Conservation (phyloP, 2,797 vertebrate genomes). For the Emydoidea blandingii region DNA sequence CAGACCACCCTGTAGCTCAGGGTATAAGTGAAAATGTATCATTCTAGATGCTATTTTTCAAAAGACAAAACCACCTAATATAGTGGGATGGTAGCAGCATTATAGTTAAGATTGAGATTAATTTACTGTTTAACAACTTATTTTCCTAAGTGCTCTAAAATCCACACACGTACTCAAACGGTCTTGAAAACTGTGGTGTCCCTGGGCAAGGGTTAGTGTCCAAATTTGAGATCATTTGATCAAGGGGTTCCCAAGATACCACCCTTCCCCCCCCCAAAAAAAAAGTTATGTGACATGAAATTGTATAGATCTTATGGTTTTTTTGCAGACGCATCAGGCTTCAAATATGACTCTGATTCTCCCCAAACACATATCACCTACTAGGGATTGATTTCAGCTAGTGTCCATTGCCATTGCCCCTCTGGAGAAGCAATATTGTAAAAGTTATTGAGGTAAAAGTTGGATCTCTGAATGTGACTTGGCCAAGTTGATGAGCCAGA, state of each 20-base stretch:
- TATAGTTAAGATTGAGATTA: not conserved
- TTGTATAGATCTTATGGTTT: not conserved
- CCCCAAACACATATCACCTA: not conserved
- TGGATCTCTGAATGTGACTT: not conserved
- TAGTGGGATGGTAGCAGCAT: not conserved
- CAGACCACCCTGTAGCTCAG: not conserved
- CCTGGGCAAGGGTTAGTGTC: not conserved
- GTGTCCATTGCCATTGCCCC: not conserved
- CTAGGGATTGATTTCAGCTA: not conserved
- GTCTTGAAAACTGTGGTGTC: not conserved
- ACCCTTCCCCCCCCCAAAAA: fast-evolving
- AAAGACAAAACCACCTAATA: not conserved
- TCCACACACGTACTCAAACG: not conserved
- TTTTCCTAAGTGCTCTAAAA: not conserved
- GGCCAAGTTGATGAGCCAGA: not conserved
- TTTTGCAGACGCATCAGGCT: not conserved
- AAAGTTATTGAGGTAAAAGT: not conserved
- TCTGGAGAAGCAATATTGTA: not conserved
- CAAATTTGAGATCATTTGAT: not conserved
- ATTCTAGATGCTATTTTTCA: not conserved
- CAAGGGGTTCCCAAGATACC: not conserved
- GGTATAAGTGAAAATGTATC: not conserved
- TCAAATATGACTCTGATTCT: not conserved
- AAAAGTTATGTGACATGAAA: not conserved
- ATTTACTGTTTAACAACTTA: not conserved